Conservation (phyloP, 2,888 invertebrate species). For the Heliothis peltigera region DNA sequence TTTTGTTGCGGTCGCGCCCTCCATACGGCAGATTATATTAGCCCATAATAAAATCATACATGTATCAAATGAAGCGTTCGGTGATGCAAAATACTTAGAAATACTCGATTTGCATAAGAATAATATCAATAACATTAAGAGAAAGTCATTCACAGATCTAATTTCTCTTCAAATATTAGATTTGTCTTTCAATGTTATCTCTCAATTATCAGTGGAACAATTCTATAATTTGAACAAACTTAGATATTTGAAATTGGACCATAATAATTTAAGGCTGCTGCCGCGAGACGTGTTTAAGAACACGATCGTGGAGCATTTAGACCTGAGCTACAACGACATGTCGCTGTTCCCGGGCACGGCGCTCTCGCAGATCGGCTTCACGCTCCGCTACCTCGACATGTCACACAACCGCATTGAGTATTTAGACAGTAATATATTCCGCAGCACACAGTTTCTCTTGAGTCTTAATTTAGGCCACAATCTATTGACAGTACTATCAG, state of each 20-base stretch:
- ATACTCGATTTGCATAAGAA: conserved; percentile 93
- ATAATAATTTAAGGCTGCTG: conserved; percentile 93
- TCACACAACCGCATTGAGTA: conserved; percentile 95
- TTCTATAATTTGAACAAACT: conserved; percentile 94
- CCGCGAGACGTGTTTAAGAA: conserved; percentile 95
- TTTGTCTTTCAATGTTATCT: conserved; percentile 93
- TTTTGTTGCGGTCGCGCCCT: conserved; percentile 91
- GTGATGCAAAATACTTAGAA: conserved; percentile 92
- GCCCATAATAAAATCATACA: conserved; percentile 93
- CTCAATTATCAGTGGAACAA: conserved; percentile 94
- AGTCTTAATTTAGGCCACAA: conserved; percentile 94
- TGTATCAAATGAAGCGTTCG: conserved; percentile 93
- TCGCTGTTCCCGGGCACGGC: conserved; percentile 94
- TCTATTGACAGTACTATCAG: conserved; percentile 95
- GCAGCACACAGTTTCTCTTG: conserved; percentile 94
- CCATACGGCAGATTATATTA: conserved; percentile 92
- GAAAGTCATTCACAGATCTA: conserved; percentile 94
- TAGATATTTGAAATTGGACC: conserved; percentile 92
- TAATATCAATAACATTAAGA: conserved; percentile 92
- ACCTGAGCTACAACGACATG: conserved; percentile 94
- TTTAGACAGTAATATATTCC: conserved; percentile 96
- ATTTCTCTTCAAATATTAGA: conserved; percentile 94
- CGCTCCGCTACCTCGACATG: conserved; percentile 94
- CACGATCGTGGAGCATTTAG: conserved; percentile 94
- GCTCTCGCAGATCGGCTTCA: conserved; percentile 94